These are phyloP conservation scores for Bellardia bayeri DNA, from an alignment of 2,888 invertebrate genomes.

Conservation along the genomic window DNA sequence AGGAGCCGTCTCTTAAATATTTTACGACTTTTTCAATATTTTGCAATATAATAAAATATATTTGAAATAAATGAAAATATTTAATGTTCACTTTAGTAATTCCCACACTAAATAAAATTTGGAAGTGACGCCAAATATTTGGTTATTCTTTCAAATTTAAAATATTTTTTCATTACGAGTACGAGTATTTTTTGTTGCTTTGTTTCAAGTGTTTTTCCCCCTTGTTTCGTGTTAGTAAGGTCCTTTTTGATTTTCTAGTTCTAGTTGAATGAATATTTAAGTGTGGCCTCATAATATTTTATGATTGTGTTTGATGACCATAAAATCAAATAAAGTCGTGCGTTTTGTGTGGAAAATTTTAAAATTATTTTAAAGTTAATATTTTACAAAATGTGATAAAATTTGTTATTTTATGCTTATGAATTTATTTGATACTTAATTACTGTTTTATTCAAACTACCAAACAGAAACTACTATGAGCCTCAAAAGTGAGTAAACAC, in stretches of 20 bases:
- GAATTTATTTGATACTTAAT: no score
- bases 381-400: not conserved
- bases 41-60: slow-evolving; percentile 51
- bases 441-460: no score
- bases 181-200: slow-evolving; percentile 27
- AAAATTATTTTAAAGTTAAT: not conserved
- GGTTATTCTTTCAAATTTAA: slow-evolving; percentile 2
- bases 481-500: no score
- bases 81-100: slow-evolving; percentile 29
- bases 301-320: slow-evolving; percentile 74
- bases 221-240: not conserved
- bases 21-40: slow-evolving; percentile 65
- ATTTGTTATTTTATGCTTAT: not conserved
- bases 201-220: slow-evolving; percentile 54
- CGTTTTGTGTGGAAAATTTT: slow-evolving; percentile 36
- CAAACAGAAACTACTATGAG: no score
- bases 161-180: not conserved
- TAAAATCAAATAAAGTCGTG: slow-evolving; percentile 61
- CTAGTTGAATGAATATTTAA: slow-evolving; percentile 58
- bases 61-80: slow-evolving; percentile 18
- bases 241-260: slow-evolving; percentile 43
- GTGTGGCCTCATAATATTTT: slow-evolving; percentile 74
- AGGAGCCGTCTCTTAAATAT: slow-evolving; percentile 15
- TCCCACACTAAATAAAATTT: slow-evolving; percentile 62
- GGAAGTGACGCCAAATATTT: slow-evolving; percentile 56